phyloP scores from a whole-genome alignment of 1,140 invertebrate genomes.

The Platyscapa corneri region DNA sequence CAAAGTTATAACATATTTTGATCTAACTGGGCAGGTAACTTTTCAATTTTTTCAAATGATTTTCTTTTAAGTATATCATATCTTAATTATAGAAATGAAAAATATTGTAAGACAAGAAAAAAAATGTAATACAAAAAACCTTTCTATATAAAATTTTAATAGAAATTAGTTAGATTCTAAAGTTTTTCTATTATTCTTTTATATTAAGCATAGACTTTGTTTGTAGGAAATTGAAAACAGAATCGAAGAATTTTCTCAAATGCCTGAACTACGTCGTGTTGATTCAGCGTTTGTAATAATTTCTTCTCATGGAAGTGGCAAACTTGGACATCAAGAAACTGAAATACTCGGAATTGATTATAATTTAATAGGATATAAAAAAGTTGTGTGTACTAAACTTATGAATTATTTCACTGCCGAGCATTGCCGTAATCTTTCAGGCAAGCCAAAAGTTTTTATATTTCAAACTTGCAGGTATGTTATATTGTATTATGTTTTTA shows the following conservation, averaged over 20 bases:
- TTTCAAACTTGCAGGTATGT: constrained; percentile 83
- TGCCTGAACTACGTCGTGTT: constrained; percentile 64
- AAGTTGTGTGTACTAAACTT: constrained; percentile 70
- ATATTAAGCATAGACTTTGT: not conserved
- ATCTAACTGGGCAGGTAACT: constrained; percentile 70
- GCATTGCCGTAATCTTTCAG: constrained; percentile 76
- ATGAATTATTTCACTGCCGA: constrained; percentile 78
- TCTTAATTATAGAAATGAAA: not conserved
- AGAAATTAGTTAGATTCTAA: too few relatives aligned
- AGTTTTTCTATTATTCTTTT: too few relatives aligned
- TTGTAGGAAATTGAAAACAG: constrained; percentile 67
- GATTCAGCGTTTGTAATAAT: constrained; percentile 77
- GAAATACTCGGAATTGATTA: constrained; percentile 64
- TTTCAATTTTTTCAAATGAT: constrained; percentile 4
- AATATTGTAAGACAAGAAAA: not conserved
- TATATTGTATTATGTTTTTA: not conserved
- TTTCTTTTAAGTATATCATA: not conserved
- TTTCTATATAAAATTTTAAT: too few relatives aligned
- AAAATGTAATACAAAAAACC: too few relatives aligned
- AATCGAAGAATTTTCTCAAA: constrained; percentile 66
- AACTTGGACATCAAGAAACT: constrained; percentile 61
- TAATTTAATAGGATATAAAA: constrained; percentile 49
- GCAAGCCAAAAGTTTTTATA: constrained; percentile 82
- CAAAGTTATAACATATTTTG: constrained; percentile 64
- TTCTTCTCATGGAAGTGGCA: constrained; percentile 76